Evolutionary conservation across 2,797 vertebrate genomes (phyloP).

Genomic region (Cossypha caffra): DNA sequence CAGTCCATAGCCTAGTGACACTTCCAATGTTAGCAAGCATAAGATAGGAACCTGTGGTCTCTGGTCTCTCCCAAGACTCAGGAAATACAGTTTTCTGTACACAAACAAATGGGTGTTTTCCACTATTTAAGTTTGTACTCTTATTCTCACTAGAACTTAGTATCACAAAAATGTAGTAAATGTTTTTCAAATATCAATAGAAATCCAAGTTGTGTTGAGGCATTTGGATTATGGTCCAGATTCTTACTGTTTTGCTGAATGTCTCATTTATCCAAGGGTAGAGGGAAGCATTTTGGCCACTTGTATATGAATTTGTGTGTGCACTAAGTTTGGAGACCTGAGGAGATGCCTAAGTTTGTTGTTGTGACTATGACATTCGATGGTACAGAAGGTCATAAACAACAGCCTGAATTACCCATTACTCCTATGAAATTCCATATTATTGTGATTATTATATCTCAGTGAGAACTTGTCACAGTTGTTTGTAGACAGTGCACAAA

Average conservation of each 20-base stretch:
- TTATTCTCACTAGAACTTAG: neutral
- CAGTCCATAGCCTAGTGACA: neutral
- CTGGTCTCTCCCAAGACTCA: neutral
- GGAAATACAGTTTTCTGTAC: neutral
- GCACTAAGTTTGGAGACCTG: neutral
- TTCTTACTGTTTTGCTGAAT: neutral
- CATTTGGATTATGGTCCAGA: neutral
- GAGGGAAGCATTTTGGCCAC: neutral
- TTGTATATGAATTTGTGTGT: neutral
- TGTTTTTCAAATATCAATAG: neutral
- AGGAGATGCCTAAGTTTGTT: neutral
- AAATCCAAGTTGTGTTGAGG: neutral
- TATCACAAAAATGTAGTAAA: neutral
- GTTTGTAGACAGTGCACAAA: neutral
- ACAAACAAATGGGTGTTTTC: neutral
- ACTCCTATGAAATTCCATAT: neutral
- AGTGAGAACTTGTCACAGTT: neutral
- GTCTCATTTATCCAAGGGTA: neutral
- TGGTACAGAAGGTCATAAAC: neutral
- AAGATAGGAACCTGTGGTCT: neutral
- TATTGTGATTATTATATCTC: neutral
- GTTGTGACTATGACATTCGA: neutral
- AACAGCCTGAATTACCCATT: neutral
- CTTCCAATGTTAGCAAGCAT: neutral
- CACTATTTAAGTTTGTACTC: neutral